phyloP scores from a whole-genome alignment of 1,140 invertebrate species.

The Neuroterus valhalla region DNA sequence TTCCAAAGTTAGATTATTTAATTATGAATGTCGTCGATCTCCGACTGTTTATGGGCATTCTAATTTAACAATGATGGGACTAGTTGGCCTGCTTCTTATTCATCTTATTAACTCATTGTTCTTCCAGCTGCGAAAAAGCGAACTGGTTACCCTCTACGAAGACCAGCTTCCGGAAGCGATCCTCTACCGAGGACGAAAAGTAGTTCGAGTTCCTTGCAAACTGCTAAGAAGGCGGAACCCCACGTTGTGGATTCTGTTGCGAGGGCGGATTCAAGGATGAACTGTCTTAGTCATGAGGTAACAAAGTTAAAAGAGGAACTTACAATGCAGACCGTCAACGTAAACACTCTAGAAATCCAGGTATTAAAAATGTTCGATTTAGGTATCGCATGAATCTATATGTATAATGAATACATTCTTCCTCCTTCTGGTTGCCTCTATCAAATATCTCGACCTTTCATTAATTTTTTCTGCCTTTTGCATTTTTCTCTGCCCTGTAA shows the following conservation, averaged over 20 bases:
- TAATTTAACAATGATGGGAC: too few species aligned
- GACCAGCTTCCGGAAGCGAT: conserved; percentile 64
- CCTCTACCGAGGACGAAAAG: conserved; percentile 55
- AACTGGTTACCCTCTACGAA: conserved; percentile 66
- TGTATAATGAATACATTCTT: too few species aligned
- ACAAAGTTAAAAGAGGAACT: conserved; percentile 73
- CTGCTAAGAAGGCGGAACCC: conserved; percentile 60
- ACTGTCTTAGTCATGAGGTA: conserved; percentile 72
- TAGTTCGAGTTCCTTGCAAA: conserved; percentile 52
- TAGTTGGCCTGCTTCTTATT: too few species aligned
- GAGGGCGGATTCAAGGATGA: conserved; percentile 74
- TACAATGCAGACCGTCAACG: conserved; percentile 67
- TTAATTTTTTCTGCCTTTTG: too few species aligned
- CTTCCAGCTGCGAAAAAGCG: conserved; percentile 64
- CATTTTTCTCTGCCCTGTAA: too few species aligned
- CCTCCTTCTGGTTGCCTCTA: conserved; percentile 34
- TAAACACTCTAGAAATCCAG: conserved; percentile 70
- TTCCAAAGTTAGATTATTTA: too few species aligned
- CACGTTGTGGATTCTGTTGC: conserved; percentile 67
- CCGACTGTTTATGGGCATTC: too few species aligned
- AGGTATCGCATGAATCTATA: conserved; percentile 13
- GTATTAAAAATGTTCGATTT: conserved; percentile 55
- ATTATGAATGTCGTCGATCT: too few species aligned
- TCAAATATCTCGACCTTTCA: not conserved
- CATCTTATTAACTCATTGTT: conserved; percentile 6